Evolutionary conservation across 1,140 invertebrate species (phyloP), one percentile per base, ranked within the genome.

Genomic region (Pentalonia nigronervosa): DNA sequence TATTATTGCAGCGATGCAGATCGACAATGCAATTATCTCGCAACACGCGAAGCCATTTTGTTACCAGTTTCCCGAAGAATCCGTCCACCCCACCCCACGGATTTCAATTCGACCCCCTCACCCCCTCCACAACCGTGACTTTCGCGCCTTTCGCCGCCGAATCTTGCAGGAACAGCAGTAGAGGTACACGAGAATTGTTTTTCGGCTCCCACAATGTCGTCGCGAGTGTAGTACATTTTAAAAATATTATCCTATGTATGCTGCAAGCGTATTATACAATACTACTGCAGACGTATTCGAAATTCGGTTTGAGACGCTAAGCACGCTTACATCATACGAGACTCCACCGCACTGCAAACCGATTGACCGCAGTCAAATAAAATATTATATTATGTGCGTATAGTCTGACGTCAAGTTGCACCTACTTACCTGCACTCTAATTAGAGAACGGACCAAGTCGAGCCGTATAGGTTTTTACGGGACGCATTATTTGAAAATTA

Each of bases 21-120:
- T 76, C n/a, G 14, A 89, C 87, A 36, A 89, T 36, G 87, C 87
- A 53, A 89, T 89, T 89, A 89, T 89, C 87, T n/a, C n/a, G 87
- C 20, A n/a, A 48, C 30, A 50, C 86, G 48, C 48, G 17, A 50
- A 14, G 88, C 88, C 88, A 89, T 89, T 89, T 89, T 89, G 88
- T 89, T 41, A 86, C 45, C 25, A 41, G 25, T 47, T 47, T 30
- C 7, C 34, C 76, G 34, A 36, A 76, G 34, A 36, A 76, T 76
- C 60, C 83, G 84, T 41, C 9, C 41, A 47, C 30, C 25, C 45
- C 45, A n/a, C n/a, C 86, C 45, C 47, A 30, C 30, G 11, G 45
- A 48, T 67, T 17, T 67, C 11, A 21, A 53, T 76, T n/a, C 14
- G 60, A 11, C n/a, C 60, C 30, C 30, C 60, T 14, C 17, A n/a